A percentile compares a stretch with the other conserved stretches of the same genome.
Conservation (phyloP, 2,888 invertebrate genomes). For the Calameuta filiformis region DNA sequence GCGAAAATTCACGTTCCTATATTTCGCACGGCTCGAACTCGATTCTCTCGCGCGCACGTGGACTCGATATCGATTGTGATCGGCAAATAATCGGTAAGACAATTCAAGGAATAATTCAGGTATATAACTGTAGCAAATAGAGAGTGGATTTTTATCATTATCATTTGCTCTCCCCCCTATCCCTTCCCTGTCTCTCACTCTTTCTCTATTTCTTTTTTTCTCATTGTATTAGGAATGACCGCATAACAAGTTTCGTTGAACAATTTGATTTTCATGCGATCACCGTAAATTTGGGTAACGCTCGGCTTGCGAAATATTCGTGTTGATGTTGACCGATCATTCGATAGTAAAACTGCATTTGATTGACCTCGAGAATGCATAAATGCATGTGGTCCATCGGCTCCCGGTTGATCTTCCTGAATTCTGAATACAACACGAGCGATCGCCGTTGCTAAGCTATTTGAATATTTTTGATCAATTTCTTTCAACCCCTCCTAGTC, state of each 20-base stretch:
- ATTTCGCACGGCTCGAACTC: not conserved
- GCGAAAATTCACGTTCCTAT: not conserved
- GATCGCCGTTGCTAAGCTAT: not conserved
- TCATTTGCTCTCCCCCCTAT: not conserved
- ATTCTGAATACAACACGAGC: not conserved
- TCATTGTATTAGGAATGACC: not conserved
- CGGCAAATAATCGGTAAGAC: not conserved
- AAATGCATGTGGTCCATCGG: not conserved
- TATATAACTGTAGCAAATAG: conserved; percentile 28
- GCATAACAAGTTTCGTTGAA: not conserved
- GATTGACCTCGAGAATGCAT: not conserved
- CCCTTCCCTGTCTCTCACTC: conserved; percentile 7
- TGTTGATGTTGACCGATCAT: not conserved
- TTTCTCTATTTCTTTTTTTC: conserved; percentile 9
- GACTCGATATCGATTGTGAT: not conserved
- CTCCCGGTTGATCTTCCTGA: not conserved
- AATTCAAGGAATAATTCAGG: not conserved
- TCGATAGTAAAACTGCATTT: not conserved
- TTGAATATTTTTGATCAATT: not conserved
- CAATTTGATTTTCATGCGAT: not conserved
- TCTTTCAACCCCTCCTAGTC: no score
- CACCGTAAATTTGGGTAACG: not conserved
- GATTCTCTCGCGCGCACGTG: not conserved
- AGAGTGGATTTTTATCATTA: conserved; percentile 12
- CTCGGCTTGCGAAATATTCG: not conserved